Evolutionary conservation across 2,888 invertebrate species (phyloP), one percentile per base, ranked within the genome.

Genomic region (Spodoptera picta): DNA sequence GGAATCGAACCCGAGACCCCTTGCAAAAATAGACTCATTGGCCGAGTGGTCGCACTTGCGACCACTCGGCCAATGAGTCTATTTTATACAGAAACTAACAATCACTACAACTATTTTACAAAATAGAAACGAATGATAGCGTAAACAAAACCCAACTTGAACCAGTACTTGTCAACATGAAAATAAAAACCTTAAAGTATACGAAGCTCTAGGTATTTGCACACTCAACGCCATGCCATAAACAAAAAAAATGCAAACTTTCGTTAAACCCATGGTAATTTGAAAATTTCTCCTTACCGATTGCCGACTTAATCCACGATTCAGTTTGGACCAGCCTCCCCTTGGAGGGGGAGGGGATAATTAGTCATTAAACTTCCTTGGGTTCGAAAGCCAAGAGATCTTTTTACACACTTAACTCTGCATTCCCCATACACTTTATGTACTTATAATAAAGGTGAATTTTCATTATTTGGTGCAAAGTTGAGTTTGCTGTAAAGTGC

Each of bases 301-400:
- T 63, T 46, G 24, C 69, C 46, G 60, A 75, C 65, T 60, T 65
- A 76, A 75, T 77, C 59, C 61, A 19, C 42, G 48, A 67, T 61
- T 57, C 73, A 76, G 73, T 79, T 82, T 74, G 41, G 69, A 53
- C 56, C 68, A 50, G 27, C 47, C 54, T 67, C 59, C 59, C 56
- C 43, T 14, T 31, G 63, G 6, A 59, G 67, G 27, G 48, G 31
- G 65, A 36, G 61, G 67, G 48, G 50, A 56, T 84, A 83, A 84
- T 84, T 84, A 84, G 79, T 83, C 81, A 83, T 83, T 80, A 79
- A 83, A 84, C 82, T 84, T 81, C 73, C 75, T 65, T 70, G 66
- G 62, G 73, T 60, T 71, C 70, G 53, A 65, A 36, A 54, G 59
- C 72, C 77, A 45, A 68, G 63, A 72, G 62, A 69, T 69, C 45